phyloP scores from a whole-genome alignment of 1,140 invertebrate genomes.

The Lordiphosa clarofinis region DNA sequence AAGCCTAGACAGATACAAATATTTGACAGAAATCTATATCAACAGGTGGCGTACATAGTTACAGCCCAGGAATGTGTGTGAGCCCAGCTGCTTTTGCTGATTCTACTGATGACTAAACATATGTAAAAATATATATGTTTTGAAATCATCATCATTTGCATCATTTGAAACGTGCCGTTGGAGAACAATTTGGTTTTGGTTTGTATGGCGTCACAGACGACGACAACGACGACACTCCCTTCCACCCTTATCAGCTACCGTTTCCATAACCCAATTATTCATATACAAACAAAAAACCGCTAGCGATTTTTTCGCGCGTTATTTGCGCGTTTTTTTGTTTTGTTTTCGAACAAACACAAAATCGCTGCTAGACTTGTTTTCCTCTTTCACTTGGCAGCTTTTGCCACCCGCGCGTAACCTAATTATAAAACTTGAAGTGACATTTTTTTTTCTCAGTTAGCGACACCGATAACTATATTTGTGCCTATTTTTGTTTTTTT shows the following conservation, averaged over 20 bases:
- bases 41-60: slow-evolving; percentile 4
- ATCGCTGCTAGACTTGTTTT: neutral
- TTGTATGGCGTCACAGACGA: slow-evolving; percentile 4
- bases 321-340: slow-evolving; percentile 5
- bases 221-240: slow-evolving; percentile 6
- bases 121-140: slow-evolving; percentile 11
- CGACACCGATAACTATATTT: slow-evolving; percentile 17
- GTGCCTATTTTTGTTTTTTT: no score
- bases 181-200: slow-evolving; percentile 6
- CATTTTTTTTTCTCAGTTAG: slow-evolving; percentile 40
- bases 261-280: slow-evolving; percentile 13
- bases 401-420: slow-evolving; percentile 60
- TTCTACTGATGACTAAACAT: slow-evolving; percentile 28
- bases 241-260: neutral
- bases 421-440: slow-evolving; percentile 63
- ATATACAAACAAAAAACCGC: slow-evolving; percentile 1
- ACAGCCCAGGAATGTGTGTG: neutral
- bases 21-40: neutral
- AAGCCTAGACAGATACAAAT: slow-evolving; percentile 15
- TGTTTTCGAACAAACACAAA: slow-evolving; percentile 2
- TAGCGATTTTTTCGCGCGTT: slow-evolving; percentile 1
- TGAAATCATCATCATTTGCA: slow-evolving; percentile 9
- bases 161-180: slow-evolving; percentile 47
- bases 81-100: slow-evolving; percentile 10
- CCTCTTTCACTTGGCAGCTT: slow-evolving; percentile 27